Base-by-base conservation (phyloP, 1,140 invertebrate genomes). In the Meteorus sp. region DNA sequence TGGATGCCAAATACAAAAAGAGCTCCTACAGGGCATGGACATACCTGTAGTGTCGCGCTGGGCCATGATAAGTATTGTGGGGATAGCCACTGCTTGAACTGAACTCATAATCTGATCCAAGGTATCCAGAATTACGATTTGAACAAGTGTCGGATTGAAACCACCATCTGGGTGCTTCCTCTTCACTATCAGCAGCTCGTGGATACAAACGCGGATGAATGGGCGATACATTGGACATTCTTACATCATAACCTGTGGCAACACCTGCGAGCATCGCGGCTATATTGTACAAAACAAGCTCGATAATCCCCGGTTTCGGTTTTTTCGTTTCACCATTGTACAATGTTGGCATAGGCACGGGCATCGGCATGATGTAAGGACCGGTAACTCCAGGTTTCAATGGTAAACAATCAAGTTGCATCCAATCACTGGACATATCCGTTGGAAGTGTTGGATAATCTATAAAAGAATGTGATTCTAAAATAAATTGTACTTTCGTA, bases 51-150 rank as follows among this genome's bases (percentile, higher is more conserved):
- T 93, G 91, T 60, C 86, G 81, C 5, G 87, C 86, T 11, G 90
- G 90, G 5, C 93, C 93, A 78, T 96, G 93, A 79, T 95, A 96
- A 1, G 94, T 96, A 75, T 94, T 92, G 73, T 94, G 92, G 48
- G 85, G 86, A 78, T 89, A 92, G 35, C 85, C 84, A 53, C 75
- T 75, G 35, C 81, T 83, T 2, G 81, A 80, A 5, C 77, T 82
- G 67, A 86, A 85, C 69, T 88, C 84, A 61, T 85, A 87, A 61
- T 84, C 81, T 57, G 68, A 68, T 43, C 76, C 76, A 52, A 82
- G 62, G 33, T 79, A 78, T n/a, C 76, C 75, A 61, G 72, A 77
- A 68, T 72, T 79, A 37, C 67, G 69, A 69, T 70, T 82, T 41
- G 70, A 75, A 2, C 71, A 71, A 15, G 67, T 66, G 22, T 75